These are phyloP conservation scores for Anaspis maculata DNA, from an alignment of 2,888 invertebrate genomes.

Conservation along the genomic window DNA sequence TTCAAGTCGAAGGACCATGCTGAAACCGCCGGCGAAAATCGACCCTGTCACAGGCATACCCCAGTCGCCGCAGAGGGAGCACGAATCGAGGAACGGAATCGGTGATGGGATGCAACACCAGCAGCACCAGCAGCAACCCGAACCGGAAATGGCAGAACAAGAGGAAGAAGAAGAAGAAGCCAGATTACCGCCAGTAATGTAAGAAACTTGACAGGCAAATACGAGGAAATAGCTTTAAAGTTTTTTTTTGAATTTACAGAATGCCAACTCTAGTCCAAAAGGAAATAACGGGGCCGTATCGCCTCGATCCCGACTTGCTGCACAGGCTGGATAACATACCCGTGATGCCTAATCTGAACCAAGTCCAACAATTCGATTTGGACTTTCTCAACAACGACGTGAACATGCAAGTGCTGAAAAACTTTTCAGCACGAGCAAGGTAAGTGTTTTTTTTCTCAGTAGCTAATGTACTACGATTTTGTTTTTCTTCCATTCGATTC, in stretches of 20 bases:
- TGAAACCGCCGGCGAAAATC: conserved; percentile 14
- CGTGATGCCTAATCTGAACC: conserved; percentile 15
- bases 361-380: conserved; percentile 38
- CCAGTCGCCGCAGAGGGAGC: neutral
- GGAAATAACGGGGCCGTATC: conserved; percentile 59
- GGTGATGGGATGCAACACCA: conserved; percentile 1
- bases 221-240: neutral
- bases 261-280: conserved; percentile 41
- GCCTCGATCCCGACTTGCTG: conserved; percentile 65
- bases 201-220: conserved; percentile 11
- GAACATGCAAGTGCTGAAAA: conserved; percentile 31
- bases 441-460: conserved; percentile 17
- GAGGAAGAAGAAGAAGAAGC: conserved; percentile 29
- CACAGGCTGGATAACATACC: conserved; percentile 53
- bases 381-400: conserved; percentile 37
- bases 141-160: neutral
- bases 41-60: neutral
- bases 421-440: conserved; percentile 31
- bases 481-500: too few species aligned
- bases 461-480: too few species aligned
- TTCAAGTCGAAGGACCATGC: conserved; percentile 59
- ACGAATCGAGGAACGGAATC: conserved; percentile 2
- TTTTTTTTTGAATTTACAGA: conserved; percentile 15
- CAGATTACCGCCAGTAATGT: conserved; percentile 24
- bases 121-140: neutral